Evolutionary conservation across 2,113 vertebrate species (phyloP), one percentile per base, ranked within the genome.

Genomic region (Ameiurus melas): DNA sequence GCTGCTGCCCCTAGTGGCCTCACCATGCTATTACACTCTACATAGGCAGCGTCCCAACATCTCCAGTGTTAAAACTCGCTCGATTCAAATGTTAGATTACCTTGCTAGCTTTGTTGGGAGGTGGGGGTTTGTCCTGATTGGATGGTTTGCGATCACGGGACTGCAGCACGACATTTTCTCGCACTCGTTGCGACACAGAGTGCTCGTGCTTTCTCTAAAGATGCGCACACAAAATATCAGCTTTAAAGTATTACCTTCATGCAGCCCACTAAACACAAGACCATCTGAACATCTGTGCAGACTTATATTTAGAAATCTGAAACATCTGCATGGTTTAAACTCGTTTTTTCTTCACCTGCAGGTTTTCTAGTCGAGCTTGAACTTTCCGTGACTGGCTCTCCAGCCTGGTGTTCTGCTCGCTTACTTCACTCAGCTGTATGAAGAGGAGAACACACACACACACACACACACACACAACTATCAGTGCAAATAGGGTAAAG

Each of bases 291-390:
- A 39, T 20, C 10, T 36, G 3, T 33, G 33, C 66, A 70, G n/a
- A 33, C 4, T 33, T 73, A 20, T 73, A 73, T 73, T 39, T 9
- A 8, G 66, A 17, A 70, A 33, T 36, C 30, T 33, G 68, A 33
- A 70, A 19, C 13, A 17, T 33, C 14, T 68, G 66, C 66, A 68
- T 6, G 13, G 3, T 64, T 64, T 17, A 17, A 5, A 30, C 0
- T 33, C 43, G 14, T 71, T 22, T n/a, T 4, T 71, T 22, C 22
- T 2, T 33, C 36, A 90, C 97, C 94, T 98, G 97, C 2, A 99
- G 94, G 92, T 99, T 98, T 83, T 97, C 96, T 90, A 99, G 94
- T 91, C 96, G 96, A 86, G 97, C 96, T 90, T 97, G 96, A 36
- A 96, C 94, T 94, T 92, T 97, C 89, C 93, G 96, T 30, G 94